These are phyloP conservation scores for Brachionichthys hirsutus DNA, from an alignment of 2,113 vertebrate genomes.

Conservation along the genomic window DNA sequence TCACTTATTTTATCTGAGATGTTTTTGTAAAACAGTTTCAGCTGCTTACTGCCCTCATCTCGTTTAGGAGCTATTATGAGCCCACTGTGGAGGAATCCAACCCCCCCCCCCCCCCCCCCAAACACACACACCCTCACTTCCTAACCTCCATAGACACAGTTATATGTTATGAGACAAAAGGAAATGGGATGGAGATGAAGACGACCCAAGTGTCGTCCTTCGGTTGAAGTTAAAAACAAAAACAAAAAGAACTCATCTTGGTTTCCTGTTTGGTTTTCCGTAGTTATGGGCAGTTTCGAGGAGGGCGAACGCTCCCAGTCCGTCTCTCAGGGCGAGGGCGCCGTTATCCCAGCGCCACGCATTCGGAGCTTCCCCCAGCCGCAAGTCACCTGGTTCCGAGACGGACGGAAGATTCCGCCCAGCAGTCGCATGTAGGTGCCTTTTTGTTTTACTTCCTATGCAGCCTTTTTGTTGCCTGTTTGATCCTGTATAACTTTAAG, in stretches of 20 bases:
- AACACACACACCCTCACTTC: too few species aligned
- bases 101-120: too few species aligned
- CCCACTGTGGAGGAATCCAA: background rate
- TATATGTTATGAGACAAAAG: conserved; percentile 22
- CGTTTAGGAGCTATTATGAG: conserved; percentile 53
- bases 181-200: conserved; percentile 4
- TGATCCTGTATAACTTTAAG: too few species aligned
- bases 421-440: conserved; percentile 93
- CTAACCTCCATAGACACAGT: background rate
- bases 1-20: conserved; percentile 25
- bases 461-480: background rate
- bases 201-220: conserved; percentile 12
- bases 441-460: background rate
- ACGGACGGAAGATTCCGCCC: conserved; percentile 94
- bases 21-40: conserved; percentile 31
- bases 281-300: conserved; percentile 97
- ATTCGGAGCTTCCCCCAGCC: conserved; percentile 95
- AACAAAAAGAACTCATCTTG: background rate
- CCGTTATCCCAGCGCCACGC: conserved; percentile 83
- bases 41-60: conserved; percentile 18
- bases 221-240: too few species aligned
- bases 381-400: conserved; percentile 96
- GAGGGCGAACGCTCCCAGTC: conserved; percentile 83
- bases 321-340: conserved; percentile 92
- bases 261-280: conserved; percentile 1